Evolutionary conservation across 2,888 invertebrate genomes (phyloP).

Genomic region (Brachylomia viminalis): DNA sequence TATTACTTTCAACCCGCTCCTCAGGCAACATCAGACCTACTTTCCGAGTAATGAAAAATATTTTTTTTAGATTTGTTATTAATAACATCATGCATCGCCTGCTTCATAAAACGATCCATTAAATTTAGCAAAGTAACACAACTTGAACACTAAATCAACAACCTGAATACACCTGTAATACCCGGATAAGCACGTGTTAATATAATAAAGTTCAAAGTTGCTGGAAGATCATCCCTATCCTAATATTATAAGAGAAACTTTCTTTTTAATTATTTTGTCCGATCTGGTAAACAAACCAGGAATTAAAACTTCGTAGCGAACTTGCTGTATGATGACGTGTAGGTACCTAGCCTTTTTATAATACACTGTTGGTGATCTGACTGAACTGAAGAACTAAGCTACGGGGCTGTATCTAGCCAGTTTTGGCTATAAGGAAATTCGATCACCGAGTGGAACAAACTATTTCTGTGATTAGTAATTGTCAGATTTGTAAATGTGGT

Average conservation of each 20-base stretch:
- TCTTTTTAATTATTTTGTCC: not conserved
- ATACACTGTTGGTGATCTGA: no score
- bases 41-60: no score
- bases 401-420: no score
- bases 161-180: not conserved
- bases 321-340: not conserved
- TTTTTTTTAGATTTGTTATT: not conserved
- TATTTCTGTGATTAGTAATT: not conserved
- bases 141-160: not conserved
- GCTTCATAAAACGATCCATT: not conserved
- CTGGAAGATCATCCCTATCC: not conserved
- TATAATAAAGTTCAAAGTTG: slow-evolving; percentile 26
- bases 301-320: not conserved
- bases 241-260: slow-evolving; percentile 18
- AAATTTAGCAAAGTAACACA: not conserved
- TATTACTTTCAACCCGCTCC: no score
- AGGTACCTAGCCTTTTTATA: no score
- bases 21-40: no score
- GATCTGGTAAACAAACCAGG: slow-evolving; percentile 4
- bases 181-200: slow-evolving; percentile 14
- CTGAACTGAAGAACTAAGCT: no score
- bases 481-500: not conserved
- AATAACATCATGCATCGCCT: not conserved
- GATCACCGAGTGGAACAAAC: not conserved
- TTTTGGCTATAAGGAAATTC: no score